A percentile compares a stretch with the other conserved stretches of the same genome.
These are phyloP conservation scores for Sabellastarte sp. DNA, from an alignment of 2,888 invertebrate species.

Conservation along the genomic window DNA sequence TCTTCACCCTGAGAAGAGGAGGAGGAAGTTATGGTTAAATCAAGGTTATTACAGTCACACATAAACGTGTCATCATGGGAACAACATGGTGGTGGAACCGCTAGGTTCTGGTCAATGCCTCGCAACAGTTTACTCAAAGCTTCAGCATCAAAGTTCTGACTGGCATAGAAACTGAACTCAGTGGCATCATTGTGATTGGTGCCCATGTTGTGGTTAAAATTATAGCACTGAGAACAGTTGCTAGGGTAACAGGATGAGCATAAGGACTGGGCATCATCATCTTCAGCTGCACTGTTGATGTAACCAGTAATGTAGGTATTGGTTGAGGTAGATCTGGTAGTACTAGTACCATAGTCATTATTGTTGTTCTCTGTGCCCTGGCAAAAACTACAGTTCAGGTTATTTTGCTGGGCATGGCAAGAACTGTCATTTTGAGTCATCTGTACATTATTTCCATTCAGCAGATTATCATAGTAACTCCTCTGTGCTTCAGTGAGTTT, in stretches of 20 bases:
- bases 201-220: neutral
- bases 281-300: neutral
- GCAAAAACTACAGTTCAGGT: neutral
- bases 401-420: neutral
- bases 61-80: neutral
- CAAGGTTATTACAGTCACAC: no score
- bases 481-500: no score
- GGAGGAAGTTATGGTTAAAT: no score
- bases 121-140: neutral
- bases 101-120: neutral
- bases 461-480: no score
- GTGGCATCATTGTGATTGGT: no score
- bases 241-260: neutral
- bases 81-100: neutral
- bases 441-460: no score
- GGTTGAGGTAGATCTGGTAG: no score
- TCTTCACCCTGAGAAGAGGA: slow-evolving; percentile 48
- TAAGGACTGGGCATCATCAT: neutral
- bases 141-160: neutral
- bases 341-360: neutral
- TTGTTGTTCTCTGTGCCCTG: neutral
- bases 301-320: no score
- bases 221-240: neutral
- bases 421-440: neutral
- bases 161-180: neutral